A percentile compares a stretch with the other conserved stretches of the same genome.
Evolutionary conservation across 53 echinoderm and acorn worm species (phyloP).

Genomic region (Holothuria scabra): DNA sequence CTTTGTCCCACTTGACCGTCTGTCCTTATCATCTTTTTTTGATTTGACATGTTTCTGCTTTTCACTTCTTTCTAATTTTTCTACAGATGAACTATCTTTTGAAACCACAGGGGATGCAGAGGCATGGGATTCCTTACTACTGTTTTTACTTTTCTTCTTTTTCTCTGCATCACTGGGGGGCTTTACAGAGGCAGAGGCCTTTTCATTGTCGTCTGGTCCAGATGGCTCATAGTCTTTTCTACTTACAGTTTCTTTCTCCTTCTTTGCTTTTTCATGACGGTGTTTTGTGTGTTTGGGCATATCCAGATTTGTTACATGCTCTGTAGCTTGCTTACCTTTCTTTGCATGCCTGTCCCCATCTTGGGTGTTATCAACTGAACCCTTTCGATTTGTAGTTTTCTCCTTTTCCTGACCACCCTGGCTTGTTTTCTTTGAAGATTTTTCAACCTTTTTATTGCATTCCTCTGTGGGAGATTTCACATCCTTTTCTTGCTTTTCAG

Average conservation of each 20-base stretch:
- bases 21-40: not conserved
- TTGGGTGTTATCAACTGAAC: no score
- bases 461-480: not conserved
- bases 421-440: not conserved
- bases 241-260: slow-evolving; percentile 1
- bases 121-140: no score
- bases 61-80: not conserved
- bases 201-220: not conserved
- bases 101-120: no score
- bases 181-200: not conserved
- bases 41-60: not conserved
- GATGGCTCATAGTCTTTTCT: not conserved
- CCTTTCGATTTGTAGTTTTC: no score
- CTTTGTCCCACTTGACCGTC: not conserved
- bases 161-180: not conserved
- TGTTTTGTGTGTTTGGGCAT: not conserved
- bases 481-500: not conserved
- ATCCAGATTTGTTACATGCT: not conserved
- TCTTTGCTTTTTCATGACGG: not conserved
- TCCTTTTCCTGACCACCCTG: not conserved
- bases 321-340: not conserved
- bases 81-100: no score
- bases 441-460: not conserved
- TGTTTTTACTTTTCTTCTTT: not conserved
- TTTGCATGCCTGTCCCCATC: not conserved